Base-by-base conservation (phyloP, 2,797 vertebrate genomes). In the Schizopygopsis pylzovi region DNA sequence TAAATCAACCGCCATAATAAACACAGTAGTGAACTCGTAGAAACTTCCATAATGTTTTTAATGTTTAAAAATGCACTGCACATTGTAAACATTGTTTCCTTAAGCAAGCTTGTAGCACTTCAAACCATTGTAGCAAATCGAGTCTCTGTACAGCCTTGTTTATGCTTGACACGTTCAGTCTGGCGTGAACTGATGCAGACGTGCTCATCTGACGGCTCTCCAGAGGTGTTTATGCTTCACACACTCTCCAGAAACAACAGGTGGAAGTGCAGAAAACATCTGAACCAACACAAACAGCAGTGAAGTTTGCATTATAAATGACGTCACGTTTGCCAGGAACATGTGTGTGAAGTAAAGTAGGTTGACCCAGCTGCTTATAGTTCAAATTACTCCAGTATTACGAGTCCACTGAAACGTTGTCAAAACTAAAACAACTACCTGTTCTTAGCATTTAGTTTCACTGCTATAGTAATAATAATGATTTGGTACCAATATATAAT, bases 161-260 rank as follows among this genome's bases (percentile, higher is more conserved):
- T 43, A 39, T 39, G 18, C 56, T 83, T 18, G 25, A 71, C 80
- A 33, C 56, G 39, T 37, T 54, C 20, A 39, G 63, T 70, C 22
- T 39, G 49, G 28, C 18, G 72, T 76, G 72, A 75, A 67, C 68
- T 8, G 20, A 4, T 22, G 68, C 39, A 43, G 52, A 73, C 11
- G 11, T 16, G 59, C n/a, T 25, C 41, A 15, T 79, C 39, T 65
- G 13, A 79, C 41, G 28, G 4, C 22, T 9, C 37, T 47, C 49
- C 37, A 56, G 70, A 63, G 41, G 11, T 52, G 82, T 77, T 76
- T 52, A 67, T 6, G 47, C 70, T 49, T 83, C 54, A 63, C 81
- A 61, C 81, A 0, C 59, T 39, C 13, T 39, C 61, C 47, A 43
- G 49, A 77, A 70, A 84, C 72, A 77, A 77, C 82, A 84, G 73